These are phyloP conservation scores for Anguilla rostrata DNA, from an alignment of 2,113 vertebrate genomes.

Conservation along the genomic window DNA sequence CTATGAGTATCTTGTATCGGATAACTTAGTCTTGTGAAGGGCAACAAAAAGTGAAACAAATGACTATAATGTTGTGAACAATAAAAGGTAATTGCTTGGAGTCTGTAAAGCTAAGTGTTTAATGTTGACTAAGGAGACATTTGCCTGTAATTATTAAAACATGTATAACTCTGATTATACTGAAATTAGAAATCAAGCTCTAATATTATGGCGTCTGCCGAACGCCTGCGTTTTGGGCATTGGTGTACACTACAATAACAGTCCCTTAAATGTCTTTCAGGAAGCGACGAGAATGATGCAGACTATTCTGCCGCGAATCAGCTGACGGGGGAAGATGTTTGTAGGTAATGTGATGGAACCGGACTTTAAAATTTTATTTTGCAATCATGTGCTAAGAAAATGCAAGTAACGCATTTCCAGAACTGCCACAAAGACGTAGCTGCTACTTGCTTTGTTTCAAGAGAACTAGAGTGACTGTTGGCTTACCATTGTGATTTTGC, in stretches of 20 bases:
- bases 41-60: neutral
- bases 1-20: neutral
- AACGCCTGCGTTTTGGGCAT: neutral
- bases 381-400: constrained; percentile 15
- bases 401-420: neutral
- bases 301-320: constrained; percentile 50
- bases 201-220: too few relatives aligned
- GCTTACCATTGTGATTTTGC: neutral
- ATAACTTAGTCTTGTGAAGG: neutral
- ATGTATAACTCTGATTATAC: neutral
- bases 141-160: neutral
- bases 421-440: neutral
- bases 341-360: constrained; percentile 24
- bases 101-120: neutral
- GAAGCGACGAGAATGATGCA: constrained; percentile 48
- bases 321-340: constrained; percentile 54
- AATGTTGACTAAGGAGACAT: neutral
- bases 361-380: constrained; percentile 23
- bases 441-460: neutral
- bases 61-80: neutral
- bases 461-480: neutral
- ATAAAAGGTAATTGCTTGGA: neutral
- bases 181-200: neutral
- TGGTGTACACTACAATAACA: neutral
- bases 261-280: constrained; percentile 32